Conservation (phyloP, 1,140 invertebrate genomes). For the Diplogasteroides magnus region DNA sequence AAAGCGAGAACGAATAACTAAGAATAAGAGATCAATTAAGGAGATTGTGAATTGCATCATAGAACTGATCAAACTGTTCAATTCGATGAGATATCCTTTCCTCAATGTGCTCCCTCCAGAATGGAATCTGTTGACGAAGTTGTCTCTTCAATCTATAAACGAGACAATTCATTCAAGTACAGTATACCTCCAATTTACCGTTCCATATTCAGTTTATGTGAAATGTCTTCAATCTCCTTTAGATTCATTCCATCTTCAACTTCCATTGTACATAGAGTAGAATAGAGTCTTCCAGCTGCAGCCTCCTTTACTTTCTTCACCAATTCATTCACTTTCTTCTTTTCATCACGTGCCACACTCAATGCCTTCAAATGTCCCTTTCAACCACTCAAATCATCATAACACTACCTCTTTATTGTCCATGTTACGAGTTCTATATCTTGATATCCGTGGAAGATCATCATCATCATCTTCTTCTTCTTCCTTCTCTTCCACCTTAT, state of each 20-base stretch:
- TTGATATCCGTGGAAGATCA: background rate
- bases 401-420: background rate
- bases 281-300: background rate
- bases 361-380: background rate
- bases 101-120: background rate
- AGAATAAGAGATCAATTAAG: background rate
- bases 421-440: no score
- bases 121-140: background rate
- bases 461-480: background rate
- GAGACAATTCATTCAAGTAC: background rate
- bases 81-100: background rate
- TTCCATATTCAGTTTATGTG: background rate
- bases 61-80: background rate
- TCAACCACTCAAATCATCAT: background rate
- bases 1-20: background rate
- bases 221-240: background rate
- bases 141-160: background rate
- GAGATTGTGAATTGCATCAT: background rate
- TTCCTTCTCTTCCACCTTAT: background rate
- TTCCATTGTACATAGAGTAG: background rate
- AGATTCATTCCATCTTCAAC: background rate
- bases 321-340: background rate
- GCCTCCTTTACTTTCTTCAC: background rate
- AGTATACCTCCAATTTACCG: background rate
- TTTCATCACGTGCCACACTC: background rate